Conservation (phyloP, 2,888 invertebrate species). For the Pharmacophagus antenor region DNA sequence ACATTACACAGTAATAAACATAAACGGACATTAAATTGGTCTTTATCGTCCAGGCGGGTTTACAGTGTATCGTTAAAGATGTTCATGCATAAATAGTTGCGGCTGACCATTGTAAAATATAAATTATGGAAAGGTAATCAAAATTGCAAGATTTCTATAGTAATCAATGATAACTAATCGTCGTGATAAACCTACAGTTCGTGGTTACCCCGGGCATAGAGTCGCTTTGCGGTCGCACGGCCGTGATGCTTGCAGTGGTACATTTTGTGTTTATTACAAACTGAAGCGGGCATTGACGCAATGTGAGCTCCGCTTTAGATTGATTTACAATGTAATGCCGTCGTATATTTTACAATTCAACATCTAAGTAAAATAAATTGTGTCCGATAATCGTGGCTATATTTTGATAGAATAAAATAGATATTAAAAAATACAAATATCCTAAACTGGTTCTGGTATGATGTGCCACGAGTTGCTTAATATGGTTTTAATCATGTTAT, state of each 20-base stretch:
- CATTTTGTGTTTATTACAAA: constrained; percentile 67
- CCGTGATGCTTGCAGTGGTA: constrained; percentile 60
- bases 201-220: constrained; percentile 49
- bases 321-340: constrained; percentile 58
- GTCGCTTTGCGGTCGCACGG: constrained; percentile 57
- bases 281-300: constrained; percentile 42
- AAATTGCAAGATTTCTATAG: constrained; percentile 7
- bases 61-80: too few relatives aligned
- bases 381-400: neutral
- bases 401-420: neutral
- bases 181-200: constrained; percentile 53
- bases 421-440: neutral
- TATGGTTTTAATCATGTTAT: neutral
- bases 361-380: neutral
- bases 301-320: constrained; percentile 54
- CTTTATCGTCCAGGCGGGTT: too few relatives aligned
- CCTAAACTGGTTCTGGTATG: neutral
- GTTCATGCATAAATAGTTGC: too few relatives aligned
- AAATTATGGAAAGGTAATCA: too few relatives aligned
- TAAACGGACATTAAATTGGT: too few relatives aligned
- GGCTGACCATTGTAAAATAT: too few relatives aligned
- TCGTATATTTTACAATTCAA: constrained; percentile 45
- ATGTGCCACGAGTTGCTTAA: too few relatives aligned
- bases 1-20: too few relatives aligned
- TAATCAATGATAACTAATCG: constrained; percentile 21